Conservation (phyloP, 2,888 invertebrate genomes). For the Druceiella hillmani region DNA sequence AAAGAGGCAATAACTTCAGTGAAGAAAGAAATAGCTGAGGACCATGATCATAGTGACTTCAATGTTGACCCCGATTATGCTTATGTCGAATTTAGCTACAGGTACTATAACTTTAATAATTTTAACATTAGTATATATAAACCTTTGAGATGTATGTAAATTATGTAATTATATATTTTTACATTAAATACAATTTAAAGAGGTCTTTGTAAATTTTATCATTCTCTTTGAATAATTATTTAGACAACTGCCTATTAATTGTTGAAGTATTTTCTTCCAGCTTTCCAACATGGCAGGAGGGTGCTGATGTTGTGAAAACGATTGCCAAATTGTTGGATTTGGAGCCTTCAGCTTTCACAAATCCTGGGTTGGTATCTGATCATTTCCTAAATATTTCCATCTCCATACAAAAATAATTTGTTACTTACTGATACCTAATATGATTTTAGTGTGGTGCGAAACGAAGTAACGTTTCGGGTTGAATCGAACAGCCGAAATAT, state of each 20-base stretch:
- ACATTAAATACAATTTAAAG: too few relatives aligned
- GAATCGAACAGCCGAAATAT: conserved; percentile 58
- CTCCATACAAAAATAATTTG: not conserved
- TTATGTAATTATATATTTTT: too few relatives aligned
- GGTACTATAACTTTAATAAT: too few relatives aligned
- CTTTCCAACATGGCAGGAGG: conserved; percentile 67
- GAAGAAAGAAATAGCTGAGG: conserved; percentile 19
- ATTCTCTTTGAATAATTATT: too few relatives aligned
- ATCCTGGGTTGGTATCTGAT: conserved; percentile 51
- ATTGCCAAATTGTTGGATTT: conserved; percentile 66
- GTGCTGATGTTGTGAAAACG: conserved; percentile 63
- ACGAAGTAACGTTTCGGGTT: conserved; percentile 75
- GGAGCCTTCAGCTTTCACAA: conserved; percentile 55
- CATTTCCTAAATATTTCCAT: conserved; percentile 11
- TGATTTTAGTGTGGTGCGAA: conserved; percentile 61
- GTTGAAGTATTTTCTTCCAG: too few relatives aligned
- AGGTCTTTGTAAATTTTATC: too few relatives aligned
- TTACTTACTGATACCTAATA: conserved; percentile 7
- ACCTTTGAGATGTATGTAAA: too few relatives aligned
- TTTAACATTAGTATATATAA: too few relatives aligned
- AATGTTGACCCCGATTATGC: conserved; percentile 73
- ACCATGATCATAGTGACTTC: conserved; percentile 51
- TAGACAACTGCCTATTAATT: too few relatives aligned
- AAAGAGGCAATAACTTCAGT: conserved; percentile 27
- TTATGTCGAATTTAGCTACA: conserved; percentile 70